Evolutionary conservation across 64 coral and sea anemone genomes (phyloP).

Genomic region (Montipora foliosa): DNA sequence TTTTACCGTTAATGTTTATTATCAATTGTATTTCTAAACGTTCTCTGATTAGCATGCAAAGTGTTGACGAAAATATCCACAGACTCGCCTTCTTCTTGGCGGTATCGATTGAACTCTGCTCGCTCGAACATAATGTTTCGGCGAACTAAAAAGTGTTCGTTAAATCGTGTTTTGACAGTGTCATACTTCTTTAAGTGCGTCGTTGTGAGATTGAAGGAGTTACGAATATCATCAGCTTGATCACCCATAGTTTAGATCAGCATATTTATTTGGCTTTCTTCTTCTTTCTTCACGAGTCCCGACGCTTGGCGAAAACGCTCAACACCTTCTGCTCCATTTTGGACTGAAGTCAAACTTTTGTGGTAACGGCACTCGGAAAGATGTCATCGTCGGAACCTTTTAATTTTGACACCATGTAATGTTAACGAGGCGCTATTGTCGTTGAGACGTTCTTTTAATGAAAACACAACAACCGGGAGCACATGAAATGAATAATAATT

Average conservation of each 20-base stretch:
- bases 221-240: conserved; percentile 61
- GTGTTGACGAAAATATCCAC: conserved; percentile 50
- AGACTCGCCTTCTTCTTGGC: conserved; percentile 36
- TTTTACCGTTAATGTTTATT: too few relatives aligned
- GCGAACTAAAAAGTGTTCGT: conserved; percentile 52
- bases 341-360: conserved; percentile 48
- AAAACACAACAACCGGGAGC: background rate
- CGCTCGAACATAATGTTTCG: conserved; percentile 49
- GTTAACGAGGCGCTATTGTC: background rate
- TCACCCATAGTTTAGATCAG: conserved; percentile 56
- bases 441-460: background rate
- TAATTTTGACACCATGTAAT: conserved; percentile 47
- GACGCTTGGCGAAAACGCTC: conserved; percentile 43
- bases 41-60: conserved; percentile 13
- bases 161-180: conserved; percentile 20
- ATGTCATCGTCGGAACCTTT: conserved; percentile 18
- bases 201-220: conserved; percentile 25
- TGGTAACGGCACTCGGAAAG: background rate
- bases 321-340: conserved; percentile 64
- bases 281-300: conserved; percentile 20
- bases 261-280: conserved; percentile 63
- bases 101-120: conserved; percentile 62
- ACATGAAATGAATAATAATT: background rate
- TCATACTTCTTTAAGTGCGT: conserved; percentile 37
- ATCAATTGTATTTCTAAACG: too few relatives aligned